phyloP scores from a whole-genome alignment of 2,888 invertebrate species.

The Pristionchus arcanus region DNA sequence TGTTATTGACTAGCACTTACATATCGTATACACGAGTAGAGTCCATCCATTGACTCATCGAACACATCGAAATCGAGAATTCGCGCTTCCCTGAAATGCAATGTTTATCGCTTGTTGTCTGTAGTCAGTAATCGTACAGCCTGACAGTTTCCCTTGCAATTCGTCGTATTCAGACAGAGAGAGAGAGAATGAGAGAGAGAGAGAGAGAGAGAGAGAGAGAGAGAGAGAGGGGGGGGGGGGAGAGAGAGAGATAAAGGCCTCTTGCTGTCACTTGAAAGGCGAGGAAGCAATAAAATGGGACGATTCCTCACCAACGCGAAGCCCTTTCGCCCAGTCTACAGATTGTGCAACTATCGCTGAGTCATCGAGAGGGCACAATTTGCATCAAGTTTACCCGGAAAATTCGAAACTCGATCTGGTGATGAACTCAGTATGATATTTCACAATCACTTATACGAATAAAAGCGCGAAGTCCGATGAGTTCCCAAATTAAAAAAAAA shows the following conservation, averaged over 20 bases:
- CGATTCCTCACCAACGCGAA: neutral
- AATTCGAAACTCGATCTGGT: neutral
- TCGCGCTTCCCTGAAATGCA: neutral
- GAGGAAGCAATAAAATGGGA: constrained; percentile 14
- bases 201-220: neutral
- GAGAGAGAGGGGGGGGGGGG: too few species aligned
- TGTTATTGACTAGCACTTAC: neutral
- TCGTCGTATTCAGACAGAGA: neutral
- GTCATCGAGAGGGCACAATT: neutral
- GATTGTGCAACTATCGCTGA: constrained; percentile 32
- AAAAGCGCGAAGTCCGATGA: too few species aligned
- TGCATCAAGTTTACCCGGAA: neutral
- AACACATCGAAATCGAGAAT: neutral
- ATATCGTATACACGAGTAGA: neutral
- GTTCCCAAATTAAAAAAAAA: too few species aligned
- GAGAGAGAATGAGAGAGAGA: neutral
- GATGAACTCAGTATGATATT: neutral
- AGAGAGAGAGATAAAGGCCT: neutral
- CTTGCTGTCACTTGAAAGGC: constrained; percentile 30
- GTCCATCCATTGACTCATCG: constrained; percentile 23
- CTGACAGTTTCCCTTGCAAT: constrained; percentile 17
- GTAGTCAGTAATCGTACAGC: neutral
- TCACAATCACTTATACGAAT: too few species aligned
- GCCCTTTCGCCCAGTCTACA: neutral
- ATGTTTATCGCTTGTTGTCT: neutral